A percentile compares a stretch with the other conserved stretches of the same genome.
Evolutionary conservation across 2,888 invertebrate genomes (phyloP).

Genomic region (Hylaea fasciaria): DNA sequence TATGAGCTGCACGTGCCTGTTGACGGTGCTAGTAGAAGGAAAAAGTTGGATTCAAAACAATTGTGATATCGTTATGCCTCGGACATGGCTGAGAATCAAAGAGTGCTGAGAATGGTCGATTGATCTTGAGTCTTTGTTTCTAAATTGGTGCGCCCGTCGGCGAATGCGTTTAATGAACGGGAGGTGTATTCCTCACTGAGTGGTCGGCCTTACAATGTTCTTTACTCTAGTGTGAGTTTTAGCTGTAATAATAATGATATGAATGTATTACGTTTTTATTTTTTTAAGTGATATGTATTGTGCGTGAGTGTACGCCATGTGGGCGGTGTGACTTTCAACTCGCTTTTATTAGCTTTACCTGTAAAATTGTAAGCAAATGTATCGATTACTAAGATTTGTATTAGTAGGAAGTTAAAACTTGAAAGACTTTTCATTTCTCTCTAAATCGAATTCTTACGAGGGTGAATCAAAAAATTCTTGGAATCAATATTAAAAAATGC

Average conservation of each 20-base stretch:
- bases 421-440: no score
- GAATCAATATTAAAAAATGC: no score
- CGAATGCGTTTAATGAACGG: slow-evolving; percentile 30
- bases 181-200: slow-evolving; percentile 29
- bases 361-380: no score
- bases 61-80: not conserved
- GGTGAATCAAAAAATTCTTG: no score
- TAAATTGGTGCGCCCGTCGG: slow-evolving; percentile 29
- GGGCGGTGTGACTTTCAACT: not conserved
- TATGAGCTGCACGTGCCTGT: not conserved
- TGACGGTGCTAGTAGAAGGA: no score
- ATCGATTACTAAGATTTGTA: no score
- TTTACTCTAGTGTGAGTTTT: slow-evolving; percentile 52
- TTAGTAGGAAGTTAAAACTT: no score
- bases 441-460: no score
- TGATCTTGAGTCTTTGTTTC: slow-evolving; percentile 30
- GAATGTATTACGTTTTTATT: not conserved
- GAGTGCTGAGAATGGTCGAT: slow-evolving; percentile 9
- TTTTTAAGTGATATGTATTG: not conserved
- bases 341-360: no score
- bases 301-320: not conserved
- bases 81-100: no score
- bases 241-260: not conserved
- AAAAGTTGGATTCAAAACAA: no score
- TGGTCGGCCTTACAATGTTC: slow-evolving; percentile 46